Percentiles rank a stretch among this genome's conserved stretches.
Evolutionary conservation across 2,888 invertebrate genomes (phyloP).

Genomic region (Julus scanicus): DNA sequence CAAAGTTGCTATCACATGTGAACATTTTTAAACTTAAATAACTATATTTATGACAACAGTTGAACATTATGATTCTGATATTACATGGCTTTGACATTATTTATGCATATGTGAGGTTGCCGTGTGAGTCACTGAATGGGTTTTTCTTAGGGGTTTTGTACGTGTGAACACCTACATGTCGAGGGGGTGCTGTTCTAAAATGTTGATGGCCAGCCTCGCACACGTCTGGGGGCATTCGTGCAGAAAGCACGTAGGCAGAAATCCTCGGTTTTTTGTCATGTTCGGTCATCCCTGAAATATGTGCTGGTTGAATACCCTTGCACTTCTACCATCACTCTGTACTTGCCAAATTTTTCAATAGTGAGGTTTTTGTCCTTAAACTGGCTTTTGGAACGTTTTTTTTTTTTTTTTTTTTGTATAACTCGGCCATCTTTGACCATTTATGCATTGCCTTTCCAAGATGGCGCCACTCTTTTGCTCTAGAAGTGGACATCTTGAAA

Average conservation of each 20-base stretch:
- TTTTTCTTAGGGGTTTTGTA: not conserved
- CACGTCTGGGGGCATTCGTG: conserved; percentile 5
- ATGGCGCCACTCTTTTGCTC: too few species aligned
- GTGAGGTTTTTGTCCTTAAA: not conserved
- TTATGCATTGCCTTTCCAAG: too few species aligned
- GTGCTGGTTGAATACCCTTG: conserved; percentile 5
- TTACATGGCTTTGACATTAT: not conserved
- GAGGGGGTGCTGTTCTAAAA: conserved; percentile 2
- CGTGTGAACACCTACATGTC: not conserved
- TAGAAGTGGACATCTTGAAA: too few species aligned
- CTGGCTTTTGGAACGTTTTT: not conserved
- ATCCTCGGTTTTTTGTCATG: not conserved
- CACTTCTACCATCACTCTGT: not conserved
- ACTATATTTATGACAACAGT: not conserved
- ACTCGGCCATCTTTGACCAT: too few species aligned
- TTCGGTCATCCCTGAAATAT: conserved; percentile 20
- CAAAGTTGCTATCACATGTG: too few species aligned
- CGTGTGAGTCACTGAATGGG: conserved; percentile 4
- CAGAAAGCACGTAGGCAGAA: not conserved
- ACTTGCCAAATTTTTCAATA: not conserved
- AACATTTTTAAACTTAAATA: not conserved
- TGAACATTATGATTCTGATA: not conserved
- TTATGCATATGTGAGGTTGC: not conserved
- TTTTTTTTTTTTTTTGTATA: not conserved
- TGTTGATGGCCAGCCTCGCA: not conserved